phyloP scores from a whole-genome alignment of 2,888 invertebrate genomes.

The Monochamus alternatus region DNA sequence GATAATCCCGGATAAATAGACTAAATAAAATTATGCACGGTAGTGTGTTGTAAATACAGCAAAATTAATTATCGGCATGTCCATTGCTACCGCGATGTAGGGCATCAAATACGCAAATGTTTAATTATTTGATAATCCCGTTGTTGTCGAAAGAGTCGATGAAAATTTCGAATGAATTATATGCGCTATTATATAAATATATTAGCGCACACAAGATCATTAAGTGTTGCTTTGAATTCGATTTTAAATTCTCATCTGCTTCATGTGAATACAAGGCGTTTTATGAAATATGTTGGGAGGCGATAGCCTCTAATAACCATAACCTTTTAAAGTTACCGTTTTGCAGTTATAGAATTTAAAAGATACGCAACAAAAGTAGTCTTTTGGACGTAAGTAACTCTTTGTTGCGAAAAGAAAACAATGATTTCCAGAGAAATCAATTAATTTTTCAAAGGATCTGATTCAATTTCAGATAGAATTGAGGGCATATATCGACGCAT shows the following conservation, averaged over 20 bases:
- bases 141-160: conserved; percentile 21
- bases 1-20: conserved; percentile 47
- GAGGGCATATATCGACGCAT: too few species aligned
- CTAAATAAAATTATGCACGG: conserved; percentile 44
- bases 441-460: too few species aligned
- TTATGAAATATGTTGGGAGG: too few species aligned
- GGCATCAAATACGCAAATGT: conserved; percentile 6
- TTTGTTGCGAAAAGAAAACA: too few species aligned
- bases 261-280: too few species aligned
- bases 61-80: conserved; percentile 31
- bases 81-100: not conserved
- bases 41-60: conserved; percentile 43
- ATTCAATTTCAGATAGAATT: too few species aligned
- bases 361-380: too few species aligned
- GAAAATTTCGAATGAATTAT: conserved; percentile 11
- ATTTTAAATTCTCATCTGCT: not conserved
- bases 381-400: too few species aligned
- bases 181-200: not conserved
- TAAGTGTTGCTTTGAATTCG: not conserved
- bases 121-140: conserved; percentile 27
- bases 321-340: too few species aligned
- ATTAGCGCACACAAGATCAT: not conserved
- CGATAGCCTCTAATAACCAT: too few species aligned
- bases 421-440: too few species aligned
- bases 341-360: too few species aligned